Conservation (phyloP, 2,888 invertebrate species). For the Philaethria dido region DNA sequence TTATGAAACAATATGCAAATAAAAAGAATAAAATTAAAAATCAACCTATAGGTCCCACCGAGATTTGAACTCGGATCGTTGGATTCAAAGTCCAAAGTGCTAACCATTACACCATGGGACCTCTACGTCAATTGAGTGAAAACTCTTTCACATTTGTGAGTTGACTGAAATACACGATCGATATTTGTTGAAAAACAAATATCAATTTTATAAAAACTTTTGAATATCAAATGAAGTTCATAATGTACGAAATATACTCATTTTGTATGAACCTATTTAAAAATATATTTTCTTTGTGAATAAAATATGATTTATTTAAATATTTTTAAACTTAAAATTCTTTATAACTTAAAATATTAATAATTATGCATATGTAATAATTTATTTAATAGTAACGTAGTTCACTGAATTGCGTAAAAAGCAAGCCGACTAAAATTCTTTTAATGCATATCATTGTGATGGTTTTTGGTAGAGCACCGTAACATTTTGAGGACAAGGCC, state of each 20-base stretch:
- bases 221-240: too few relatives aligned
- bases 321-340: too few relatives aligned
- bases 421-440: constrained; percentile 39
- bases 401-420: constrained; percentile 19
- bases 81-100: constrained; percentile 92
- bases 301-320: too few relatives aligned
- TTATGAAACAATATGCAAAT: background rate
- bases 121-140: constrained; percentile 45
- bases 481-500: constrained; percentile 53
- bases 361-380: background rate
- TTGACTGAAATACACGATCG: too few relatives aligned
- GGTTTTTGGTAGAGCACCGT: constrained; percentile 49
- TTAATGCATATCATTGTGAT: constrained; percentile 47
- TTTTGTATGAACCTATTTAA: too few relatives aligned
- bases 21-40: background rate
- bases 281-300: too few relatives aligned
- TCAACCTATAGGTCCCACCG: constrained; percentile 85
- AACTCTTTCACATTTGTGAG: background rate
- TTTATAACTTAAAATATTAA: too few relatives aligned
- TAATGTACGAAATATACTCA: too few relatives aligned
- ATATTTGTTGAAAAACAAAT: too few relatives aligned
- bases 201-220: too few relatives aligned
- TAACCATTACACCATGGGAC: constrained; percentile 91
- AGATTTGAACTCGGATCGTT: constrained; percentile 92
- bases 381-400: constrained; percentile 10